These are phyloP conservation scores for Apotomis betuletana DNA, from an alignment of 2,888 invertebrate species.

Conservation along the genomic window DNA sequence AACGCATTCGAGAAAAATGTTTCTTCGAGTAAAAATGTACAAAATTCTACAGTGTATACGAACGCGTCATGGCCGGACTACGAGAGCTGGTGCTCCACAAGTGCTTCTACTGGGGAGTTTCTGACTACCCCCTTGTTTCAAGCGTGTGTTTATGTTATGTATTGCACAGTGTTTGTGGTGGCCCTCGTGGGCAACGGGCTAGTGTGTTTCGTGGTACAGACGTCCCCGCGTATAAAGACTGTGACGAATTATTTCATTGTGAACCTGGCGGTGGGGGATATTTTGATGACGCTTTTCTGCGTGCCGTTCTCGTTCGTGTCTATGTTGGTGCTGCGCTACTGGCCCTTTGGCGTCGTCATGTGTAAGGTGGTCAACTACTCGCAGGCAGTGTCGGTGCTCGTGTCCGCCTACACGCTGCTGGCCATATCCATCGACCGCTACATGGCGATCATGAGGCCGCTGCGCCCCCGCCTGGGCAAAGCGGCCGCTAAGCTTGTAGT, in stretches of 20 bases:
- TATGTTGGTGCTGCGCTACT: conserved; percentile 90
- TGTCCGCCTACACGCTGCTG: conserved; percentile 95
- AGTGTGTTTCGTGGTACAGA: conserved; percentile 93
- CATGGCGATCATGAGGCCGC: conserved; percentile 94
- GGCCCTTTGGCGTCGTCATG: conserved; percentile 93
- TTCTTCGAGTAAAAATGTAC: conserved; percentile 45
- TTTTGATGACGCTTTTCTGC: conserved; percentile 94
- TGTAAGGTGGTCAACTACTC: conserved; percentile 93
- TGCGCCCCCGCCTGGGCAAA: conserved; percentile 91
- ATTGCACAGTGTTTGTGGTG: conserved; percentile 87
- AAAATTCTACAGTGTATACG: conserved; percentile 48
- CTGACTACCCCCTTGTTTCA: conserved; percentile 83
- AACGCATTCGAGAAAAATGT: conserved; percentile 47
- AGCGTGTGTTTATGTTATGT: conserved; percentile 87
- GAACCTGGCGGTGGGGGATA: conserved; percentile 94
- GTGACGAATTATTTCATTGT: conserved; percentile 97
- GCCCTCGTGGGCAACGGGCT: conserved; percentile 89
- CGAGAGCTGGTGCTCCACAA: conserved; percentile 56
- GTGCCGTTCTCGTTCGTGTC: conserved; percentile 95
- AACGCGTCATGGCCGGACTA: conserved; percentile 63
- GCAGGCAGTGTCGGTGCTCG: conserved; percentile 91
- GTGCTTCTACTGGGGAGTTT: conserved; percentile 58
- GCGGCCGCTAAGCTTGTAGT: conserved; percentile 87
- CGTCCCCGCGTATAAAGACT: conserved; percentile 93
- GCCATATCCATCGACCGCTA: conserved; percentile 96